Evolutionary conservation across 2,113 vertebrate species (phyloP).

Genomic region (Carassius carassius): DNA sequence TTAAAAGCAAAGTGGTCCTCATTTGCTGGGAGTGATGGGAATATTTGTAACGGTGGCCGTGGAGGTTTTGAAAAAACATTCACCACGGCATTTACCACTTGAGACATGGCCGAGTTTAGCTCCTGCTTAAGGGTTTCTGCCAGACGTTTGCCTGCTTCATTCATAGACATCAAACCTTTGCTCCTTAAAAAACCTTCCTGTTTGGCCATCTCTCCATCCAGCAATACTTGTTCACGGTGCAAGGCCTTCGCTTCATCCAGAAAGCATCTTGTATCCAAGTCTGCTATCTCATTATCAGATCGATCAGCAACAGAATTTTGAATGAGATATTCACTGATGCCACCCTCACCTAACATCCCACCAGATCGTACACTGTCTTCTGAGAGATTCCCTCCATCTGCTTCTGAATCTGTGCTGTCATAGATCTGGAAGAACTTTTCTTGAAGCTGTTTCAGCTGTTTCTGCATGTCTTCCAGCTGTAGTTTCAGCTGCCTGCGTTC

Average conservation of each 20-base stretch:
- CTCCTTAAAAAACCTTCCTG: constrained; percentile 82
- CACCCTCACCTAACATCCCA: constrained; percentile 71
- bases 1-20: constrained; percentile 91
- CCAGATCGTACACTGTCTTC: constrained; percentile 94
- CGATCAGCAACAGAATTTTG: constrained; percentile 75
- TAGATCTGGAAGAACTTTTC: constrained; percentile 99
- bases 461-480: constrained; percentile 99
- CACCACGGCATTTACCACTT: constrained; percentile 97
- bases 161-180: constrained; percentile 82
- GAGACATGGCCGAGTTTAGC: constrained; percentile 96
- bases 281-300: constrained; percentile 91
- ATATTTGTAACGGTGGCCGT: constrained; percentile 91
- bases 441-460: constrained; percentile 98
- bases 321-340: constrained; percentile 57
- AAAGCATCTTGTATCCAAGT: constrained; percentile 91
- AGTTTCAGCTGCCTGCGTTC: constrained; percentile 97
- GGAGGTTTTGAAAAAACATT: constrained; percentile 97
- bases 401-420: constrained; percentile 96
- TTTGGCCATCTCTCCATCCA: constrained; percentile 84
- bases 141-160: constrained; percentile 92
- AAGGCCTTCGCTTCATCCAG: constrained; percentile 88
- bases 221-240: constrained; percentile 86
- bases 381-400: constrained; percentile 93
- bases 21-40: constrained; percentile 90
- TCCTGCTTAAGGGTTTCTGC: constrained; percentile 97